Percentiles rank a stretch among this genome's conserved stretches.
These are phyloP conservation scores for Cairina moschata DNA, from an alignment of 2,113 vertebrate species.

Conservation along the genomic window DNA sequence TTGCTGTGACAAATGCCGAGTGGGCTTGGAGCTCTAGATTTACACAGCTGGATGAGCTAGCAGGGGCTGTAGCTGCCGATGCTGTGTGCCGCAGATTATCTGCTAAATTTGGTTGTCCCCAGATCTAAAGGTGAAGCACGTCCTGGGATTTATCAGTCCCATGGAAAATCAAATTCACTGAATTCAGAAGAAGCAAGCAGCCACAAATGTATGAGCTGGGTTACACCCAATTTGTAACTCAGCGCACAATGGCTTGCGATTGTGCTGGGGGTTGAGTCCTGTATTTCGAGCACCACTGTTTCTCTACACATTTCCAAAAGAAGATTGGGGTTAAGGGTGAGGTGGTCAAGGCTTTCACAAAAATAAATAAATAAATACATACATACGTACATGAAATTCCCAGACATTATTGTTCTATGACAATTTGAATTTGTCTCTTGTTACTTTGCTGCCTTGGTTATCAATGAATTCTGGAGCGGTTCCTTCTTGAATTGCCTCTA, in stretches of 20 bases:
- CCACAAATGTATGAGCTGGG: background rate
- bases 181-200: background rate
- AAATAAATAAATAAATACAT: no score
- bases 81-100: no score
- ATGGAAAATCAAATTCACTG: background rate
- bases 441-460: background rate
- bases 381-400: background rate
- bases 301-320: background rate
- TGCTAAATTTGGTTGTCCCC: background rate
- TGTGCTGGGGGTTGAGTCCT: background rate
- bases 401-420: background rate
- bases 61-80: background rate
- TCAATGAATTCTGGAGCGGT: background rate
- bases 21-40: background rate
- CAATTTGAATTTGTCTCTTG: background rate
- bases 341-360: background rate
- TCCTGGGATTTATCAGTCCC: rapidly evolving
- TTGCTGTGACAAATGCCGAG: rapidly evolving
- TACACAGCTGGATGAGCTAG: rapidly evolving
- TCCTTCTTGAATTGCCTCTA: background rate
- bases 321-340: background rate
- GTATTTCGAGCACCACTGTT: background rate
- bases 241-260: rapidly evolving
- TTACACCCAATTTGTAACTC: rapidly evolving
- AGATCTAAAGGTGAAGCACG: background rate